Evolutionary conservation across 2,888 invertebrate genomes (phyloP).

Genomic region (Idaea dimidiata): DNA sequence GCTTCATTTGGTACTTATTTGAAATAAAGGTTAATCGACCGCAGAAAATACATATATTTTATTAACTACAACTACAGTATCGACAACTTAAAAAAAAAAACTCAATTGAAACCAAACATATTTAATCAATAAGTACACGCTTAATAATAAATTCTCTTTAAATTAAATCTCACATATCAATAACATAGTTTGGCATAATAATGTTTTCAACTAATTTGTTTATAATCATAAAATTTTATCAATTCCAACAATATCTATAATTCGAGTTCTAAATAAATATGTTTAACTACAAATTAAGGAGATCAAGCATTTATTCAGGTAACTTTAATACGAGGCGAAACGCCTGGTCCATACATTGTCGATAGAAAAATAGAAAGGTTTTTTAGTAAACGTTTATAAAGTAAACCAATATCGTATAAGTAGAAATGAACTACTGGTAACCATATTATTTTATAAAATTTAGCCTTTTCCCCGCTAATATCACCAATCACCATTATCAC

Average conservation of each 20-base stretch:
- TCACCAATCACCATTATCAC: constrained; percentile 64
- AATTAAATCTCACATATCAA: constrained; percentile 69
- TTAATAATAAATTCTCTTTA: constrained; percentile 45
- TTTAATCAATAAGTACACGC: constrained; percentile 48
- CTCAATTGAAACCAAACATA: constrained; percentile 22
- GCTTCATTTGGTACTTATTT: no score
- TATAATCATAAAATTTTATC: constrained; percentile 43
- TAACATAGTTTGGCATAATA: constrained; percentile 69
- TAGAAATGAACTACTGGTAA: constrained; percentile 34
- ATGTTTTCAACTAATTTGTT: constrained; percentile 33
- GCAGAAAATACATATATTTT: no score
- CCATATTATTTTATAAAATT: constrained; percentile 35
- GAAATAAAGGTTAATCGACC: no score
- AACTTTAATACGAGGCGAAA: constrained; percentile 42
- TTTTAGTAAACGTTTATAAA: constrained; percentile 24
- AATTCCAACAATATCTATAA: constrained; percentile 50
- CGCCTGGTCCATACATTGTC: constrained; percentile 16
- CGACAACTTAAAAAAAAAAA: background rate
- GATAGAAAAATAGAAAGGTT: constrained; percentile 26
- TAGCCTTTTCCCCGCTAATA: constrained; percentile 53
- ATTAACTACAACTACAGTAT: no score
- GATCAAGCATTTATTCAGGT: constrained; percentile 77
- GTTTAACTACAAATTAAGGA: constrained; percentile 67
- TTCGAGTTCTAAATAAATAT: constrained; percentile 57
- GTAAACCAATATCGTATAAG: constrained; percentile 27